Evolutionary conservation across 2,888 invertebrate species (phyloP).

Genomic region (Brachylomia viminalis): DNA sequence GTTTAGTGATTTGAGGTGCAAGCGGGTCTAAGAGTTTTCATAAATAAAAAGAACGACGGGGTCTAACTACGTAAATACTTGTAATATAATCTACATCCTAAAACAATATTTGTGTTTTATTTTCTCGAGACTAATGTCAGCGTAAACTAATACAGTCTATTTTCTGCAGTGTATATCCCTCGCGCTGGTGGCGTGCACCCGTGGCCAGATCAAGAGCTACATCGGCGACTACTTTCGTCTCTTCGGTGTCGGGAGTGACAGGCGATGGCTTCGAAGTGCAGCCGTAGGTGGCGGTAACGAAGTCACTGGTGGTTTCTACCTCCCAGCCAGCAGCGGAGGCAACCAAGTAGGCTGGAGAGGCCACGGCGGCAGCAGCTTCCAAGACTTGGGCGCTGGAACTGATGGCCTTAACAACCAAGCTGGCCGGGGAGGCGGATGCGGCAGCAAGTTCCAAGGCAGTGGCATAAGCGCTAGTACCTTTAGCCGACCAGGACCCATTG

Average conservation of each 20-base stretch:
- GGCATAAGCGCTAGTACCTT: no score
- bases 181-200: constrained; percentile 14
- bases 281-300: not conserved
- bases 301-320: constrained; percentile 1
- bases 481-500: no score
- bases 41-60: not conserved
- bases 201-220: constrained; percentile 1
- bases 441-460: no score
- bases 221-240: not conserved
- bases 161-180: constrained; percentile 27
- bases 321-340: not conserved
- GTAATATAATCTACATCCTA: not conserved
- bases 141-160: not conserved
- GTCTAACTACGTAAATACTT: no score
- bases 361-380: no score
- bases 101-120: not conserved
- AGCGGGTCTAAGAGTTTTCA: not conserved
- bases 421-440: no score
- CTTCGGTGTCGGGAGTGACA: not conserved
- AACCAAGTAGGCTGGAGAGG: no score
- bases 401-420: no score
- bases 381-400: no score
- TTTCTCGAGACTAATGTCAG: not conserved
- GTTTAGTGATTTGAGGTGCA: no score
- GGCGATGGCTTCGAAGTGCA: not conserved